Base-by-base conservation (phyloP, 2,888 invertebrate genomes). In the Deroplatys truncata region DNA sequence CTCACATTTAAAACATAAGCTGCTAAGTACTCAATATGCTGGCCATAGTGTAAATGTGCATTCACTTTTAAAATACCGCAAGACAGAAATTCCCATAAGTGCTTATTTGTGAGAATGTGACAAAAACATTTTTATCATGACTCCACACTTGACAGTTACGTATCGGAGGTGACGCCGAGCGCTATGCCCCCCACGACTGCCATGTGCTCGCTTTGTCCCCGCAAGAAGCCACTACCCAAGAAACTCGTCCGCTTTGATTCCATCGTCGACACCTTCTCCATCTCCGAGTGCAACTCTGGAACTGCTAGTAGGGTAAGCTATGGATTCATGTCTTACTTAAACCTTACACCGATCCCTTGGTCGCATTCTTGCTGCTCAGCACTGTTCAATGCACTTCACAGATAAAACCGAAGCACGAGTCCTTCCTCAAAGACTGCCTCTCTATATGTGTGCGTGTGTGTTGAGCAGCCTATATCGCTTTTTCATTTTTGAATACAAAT, bases 201-300 rank as follows among this genome's bases (percentile, higher is more conserved):
- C 92, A 95, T 95, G 95, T 95, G 95, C 93, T 95, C 95, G 91
- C 93, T 95, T 92, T 95, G 95, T 93, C 93, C 94, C 91, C 94
- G 94, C 92, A 95, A 94, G 93, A 93, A 94, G 91, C 92, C 94
- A 90, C 93, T 93, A 35, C 93, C 94, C 89, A 95, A 95, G 92
- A 95, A 95, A 92, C 93, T 95, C 90, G 95, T 95, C 49, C 94
- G 95, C 89, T 95, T 95, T 92, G 95, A 95, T 92, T 95, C 95
- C 15, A 93, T 95, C 91, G 95, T 95, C 92, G 95, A 95, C 92
- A 95, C 95, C 31, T 95, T 95, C 92, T 95, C 95, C 89, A 94
- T 95, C 91, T 95, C 95, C 84, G 95, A 95, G 91, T 94, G 93
- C 92, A 93, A 93, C 88, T 92, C 92, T 90, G 92, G 92, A 82